Conservation (phyloP, 1,140 invertebrate species). For the Papilio glaucus region DNA sequence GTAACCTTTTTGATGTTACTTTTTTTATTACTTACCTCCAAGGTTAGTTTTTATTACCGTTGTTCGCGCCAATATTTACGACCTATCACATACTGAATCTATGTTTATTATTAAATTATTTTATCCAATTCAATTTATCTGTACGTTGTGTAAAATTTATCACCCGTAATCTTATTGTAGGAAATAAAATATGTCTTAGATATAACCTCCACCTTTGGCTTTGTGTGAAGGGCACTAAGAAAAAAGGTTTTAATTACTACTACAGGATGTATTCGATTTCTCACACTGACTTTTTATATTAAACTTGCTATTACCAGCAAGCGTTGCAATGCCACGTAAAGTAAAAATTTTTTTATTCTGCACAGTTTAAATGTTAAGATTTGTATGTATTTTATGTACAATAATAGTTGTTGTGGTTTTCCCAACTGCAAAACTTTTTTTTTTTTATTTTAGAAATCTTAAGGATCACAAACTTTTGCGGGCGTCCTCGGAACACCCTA, state of each 20-base stretch:
- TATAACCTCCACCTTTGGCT: background rate
- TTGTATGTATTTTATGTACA: no score
- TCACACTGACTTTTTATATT: no score
- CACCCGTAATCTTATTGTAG: conserved; percentile 3
- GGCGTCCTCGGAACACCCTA: no score
- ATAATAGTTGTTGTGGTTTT: no score
- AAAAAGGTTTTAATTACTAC: background rate
- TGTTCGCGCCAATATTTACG: conserved; percentile 1
- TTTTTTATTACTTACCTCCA: conserved; percentile 9
- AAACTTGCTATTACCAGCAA: no score
- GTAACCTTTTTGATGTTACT: background rate
- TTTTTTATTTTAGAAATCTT: no score
- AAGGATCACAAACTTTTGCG: no score
- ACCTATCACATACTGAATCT: background rate
- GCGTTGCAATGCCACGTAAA: no score
- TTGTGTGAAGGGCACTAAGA: background rate
- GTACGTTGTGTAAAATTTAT: background rate
- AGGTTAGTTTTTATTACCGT: background rate
- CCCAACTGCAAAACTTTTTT: no score
- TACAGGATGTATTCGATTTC: no score
- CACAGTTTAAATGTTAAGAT: no score
- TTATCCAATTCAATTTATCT: background rate
- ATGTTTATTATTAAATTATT: background rate
- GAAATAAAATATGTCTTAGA: background rate
- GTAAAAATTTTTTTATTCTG: no score